Conservation (phyloP, 2,797 vertebrate species). For the Tachyglossus aculeatus region DNA sequence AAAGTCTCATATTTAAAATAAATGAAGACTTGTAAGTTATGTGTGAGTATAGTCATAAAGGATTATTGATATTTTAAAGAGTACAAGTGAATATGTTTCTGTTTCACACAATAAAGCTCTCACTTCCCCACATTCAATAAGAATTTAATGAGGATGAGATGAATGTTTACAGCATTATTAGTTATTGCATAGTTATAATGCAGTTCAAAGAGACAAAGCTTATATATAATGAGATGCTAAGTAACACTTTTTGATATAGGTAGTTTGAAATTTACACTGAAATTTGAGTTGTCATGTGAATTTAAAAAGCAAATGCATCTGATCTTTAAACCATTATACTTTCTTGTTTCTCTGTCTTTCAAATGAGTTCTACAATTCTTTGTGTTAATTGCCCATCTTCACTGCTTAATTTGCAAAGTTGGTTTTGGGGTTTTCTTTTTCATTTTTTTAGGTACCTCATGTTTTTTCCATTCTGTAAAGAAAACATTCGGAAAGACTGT, state of each 20-base stretch:
- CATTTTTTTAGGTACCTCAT: too few species aligned
- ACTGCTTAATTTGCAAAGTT: constrained; percentile 27
- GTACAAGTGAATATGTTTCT: too few species aligned
- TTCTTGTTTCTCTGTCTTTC: constrained; percentile 9
- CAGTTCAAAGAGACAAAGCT: too few species aligned
- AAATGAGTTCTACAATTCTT: constrained; percentile 11
- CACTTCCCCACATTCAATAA: too few species aligned
- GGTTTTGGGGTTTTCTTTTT: neutral
- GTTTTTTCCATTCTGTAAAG: constrained; percentile 13
- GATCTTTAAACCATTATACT: neutral
- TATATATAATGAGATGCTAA: too few species aligned
- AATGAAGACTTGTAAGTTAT: too few species aligned
- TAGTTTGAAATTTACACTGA: neutral
- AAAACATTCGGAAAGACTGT: neutral
- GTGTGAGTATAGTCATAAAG: too few species aligned
- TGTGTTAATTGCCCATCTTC: constrained; percentile 9
- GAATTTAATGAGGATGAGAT: constrained; percentile 14
- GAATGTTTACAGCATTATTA: neutral
- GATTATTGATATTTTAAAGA: too few species aligned
- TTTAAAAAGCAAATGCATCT: constrained; percentile 15
- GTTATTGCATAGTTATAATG: too few species aligned
- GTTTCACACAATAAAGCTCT: too few species aligned
- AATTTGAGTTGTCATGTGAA: neutral
- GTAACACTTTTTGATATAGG: too few species aligned
- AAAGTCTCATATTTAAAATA: too few species aligned